phyloP scores from a whole-genome alignment of 2,888 invertebrate genomes.

The Linyphia triangularis region DNA sequence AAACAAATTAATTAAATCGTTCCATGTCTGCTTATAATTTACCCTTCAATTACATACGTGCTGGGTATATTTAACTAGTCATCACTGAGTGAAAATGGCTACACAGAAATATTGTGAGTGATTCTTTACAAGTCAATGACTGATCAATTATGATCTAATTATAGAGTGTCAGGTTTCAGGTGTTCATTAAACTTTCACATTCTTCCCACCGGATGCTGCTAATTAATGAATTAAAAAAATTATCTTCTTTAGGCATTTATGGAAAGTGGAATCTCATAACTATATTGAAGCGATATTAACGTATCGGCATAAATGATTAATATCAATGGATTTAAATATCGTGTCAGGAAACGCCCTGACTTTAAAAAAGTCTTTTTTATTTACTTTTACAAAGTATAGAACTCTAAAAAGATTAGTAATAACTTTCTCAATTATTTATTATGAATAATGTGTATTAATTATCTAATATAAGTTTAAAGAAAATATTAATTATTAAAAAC shows the following conservation, averaged over 20 bases:
- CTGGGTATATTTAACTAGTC: background rate
- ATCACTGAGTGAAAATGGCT: background rate
- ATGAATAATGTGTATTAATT: too few species aligned
- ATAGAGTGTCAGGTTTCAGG: background rate
- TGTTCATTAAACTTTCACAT: conserved; percentile 34
- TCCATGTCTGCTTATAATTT: background rate
- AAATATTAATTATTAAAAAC: too few species aligned
- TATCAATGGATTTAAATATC: background rate
- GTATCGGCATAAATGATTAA: background rate
- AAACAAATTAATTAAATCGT: background rate
- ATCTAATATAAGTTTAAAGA: too few species aligned
- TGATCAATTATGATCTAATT: conserved; percentile 38
- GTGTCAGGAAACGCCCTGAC: background rate
- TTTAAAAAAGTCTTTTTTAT: too few species aligned
- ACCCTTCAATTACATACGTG: background rate
- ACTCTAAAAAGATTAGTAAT: too few species aligned
- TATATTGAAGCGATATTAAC: background rate
- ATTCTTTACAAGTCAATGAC: conserved; percentile 37
- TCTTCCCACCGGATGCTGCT: background rate
- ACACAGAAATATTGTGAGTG: background rate
- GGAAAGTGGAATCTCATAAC: background rate
- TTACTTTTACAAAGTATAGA: too few species aligned
- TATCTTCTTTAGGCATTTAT: background rate
- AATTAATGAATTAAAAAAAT: conserved; percentile 23
- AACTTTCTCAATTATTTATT: too few species aligned